Evolutionary conservation across 2,888 invertebrate species (phyloP), one percentile per base, ranked within the genome.

Genomic region (Dicyrtoma fusca): DNA sequence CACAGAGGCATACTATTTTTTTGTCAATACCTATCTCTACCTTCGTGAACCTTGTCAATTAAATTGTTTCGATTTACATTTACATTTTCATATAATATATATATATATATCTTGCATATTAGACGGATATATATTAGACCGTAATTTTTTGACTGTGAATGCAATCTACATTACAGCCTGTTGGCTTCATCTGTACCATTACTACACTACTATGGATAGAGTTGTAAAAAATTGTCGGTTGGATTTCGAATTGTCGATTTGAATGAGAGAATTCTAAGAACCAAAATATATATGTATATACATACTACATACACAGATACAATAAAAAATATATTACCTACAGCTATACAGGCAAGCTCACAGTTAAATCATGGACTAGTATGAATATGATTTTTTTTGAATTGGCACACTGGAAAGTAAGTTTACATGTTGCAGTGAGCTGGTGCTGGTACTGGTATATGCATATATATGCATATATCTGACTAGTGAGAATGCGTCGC

Each of bases 151-250:
- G n/a, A n/a, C n/a, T n/a, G n/a, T n/a, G n/a, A n/a, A n/a, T n/a
- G n/a, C n/a, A 34, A 34, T 5, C 34, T 34, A 34, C 34, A 34
- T 34, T n/a, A n/a, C n/a, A n/a, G n/a, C n/a, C n/a, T n/a, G n/a
- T n/a, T n/a, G n/a, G n/a, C n/a, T n/a, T n/a, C n/a, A n/a, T n/a
- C n/a, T n/a, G n/a, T n/a, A n/a, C n/a, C n/a, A n/a, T n/a, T n/a
- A n/a, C n/a, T n/a, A n/a, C n/a, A n/a, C 34, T 34, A 34, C 34
- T 5, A 34, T 34, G 34, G 34, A 8, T 5, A 34, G 8, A 34
- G 13, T 6, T 13, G 21, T 21, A 55, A 55, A 55, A 55, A 55
- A 19, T 53, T 55, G 55, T 55, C 21, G 55, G 55, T 55, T 55
- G 13, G 13, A 55, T 55, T 23, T 55, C 21, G 1, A 17, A 49